Base-by-base conservation (phyloP, 2,113 vertebrate genomes). In the Penelope pileata region DNA sequence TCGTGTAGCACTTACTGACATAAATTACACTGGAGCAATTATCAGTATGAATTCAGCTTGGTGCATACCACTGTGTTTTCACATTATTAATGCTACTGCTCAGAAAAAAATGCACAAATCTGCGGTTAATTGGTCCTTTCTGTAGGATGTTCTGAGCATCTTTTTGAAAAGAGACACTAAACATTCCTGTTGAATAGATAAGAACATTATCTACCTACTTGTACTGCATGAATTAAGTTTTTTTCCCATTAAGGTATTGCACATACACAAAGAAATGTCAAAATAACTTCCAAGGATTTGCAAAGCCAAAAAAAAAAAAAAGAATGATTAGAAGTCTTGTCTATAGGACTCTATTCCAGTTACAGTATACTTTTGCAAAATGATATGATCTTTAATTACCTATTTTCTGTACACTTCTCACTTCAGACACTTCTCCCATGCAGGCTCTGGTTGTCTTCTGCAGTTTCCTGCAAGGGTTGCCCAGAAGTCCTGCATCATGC, bases 1-100 rank as follows among this genome's bases (percentile, higher is more conserved):
- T 86, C 34, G 38, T 91, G 81, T 74, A 83, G 70, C 45, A 94
- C 87, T 82, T 51, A 14, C 83, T 79, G 59, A 53, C 60, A 47
- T 30, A 67, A 94, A 94, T 91, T 78, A 79, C 76, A n/a, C 47
- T 1, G 4, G 32, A 67, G 83, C 64, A 93, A 95, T 85, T 89
- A 80, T 36, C 60, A 48, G 7, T 47, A 45, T 58, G 81, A 87
- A 72, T 67, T 47, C 76, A 74, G 59, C 88, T 80, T 68, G 32
- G 38, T 6, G 9, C 43, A 1, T 21, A 24, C 30, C 67, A 43
- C 50, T 9, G 19, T 10, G 22, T 92, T 86, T 64, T 42, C 77
- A 79, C 81, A 59, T 89, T 59, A 80, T 84, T 53, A 54, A 1
- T 80, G 43, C 45, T 53, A 3, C 51, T 40, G 59, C 74, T 84